Evolutionary conservation across 2,797 vertebrate species (phyloP).

Genomic region (Hemibagrus guttatus): DNA sequence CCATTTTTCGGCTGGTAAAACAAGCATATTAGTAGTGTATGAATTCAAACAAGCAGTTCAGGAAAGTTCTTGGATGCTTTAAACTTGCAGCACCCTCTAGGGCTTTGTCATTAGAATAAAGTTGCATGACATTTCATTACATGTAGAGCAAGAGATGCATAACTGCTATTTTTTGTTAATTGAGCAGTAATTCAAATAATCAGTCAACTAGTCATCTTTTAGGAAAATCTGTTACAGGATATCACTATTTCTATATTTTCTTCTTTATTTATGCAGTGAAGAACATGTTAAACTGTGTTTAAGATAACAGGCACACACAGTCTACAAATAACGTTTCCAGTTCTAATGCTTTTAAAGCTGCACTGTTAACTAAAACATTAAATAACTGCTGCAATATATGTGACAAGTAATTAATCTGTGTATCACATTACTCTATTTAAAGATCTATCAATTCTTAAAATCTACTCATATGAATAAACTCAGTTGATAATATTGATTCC

Average conservation of each 20-base stretch:
- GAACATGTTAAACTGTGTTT: not conserved
- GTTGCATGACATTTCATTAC: not conserved
- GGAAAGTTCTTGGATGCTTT: not conserved
- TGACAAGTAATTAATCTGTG: not conserved
- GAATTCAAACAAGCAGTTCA: not conserved
- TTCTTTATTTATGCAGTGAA: not conserved
- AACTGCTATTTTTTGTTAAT: not conserved
- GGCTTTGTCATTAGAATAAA: constrained; percentile 26
- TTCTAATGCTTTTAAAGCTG: not conserved
- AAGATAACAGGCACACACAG: not conserved
- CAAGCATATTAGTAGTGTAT: not conserved
- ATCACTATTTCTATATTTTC: not conserved
- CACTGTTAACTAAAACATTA: not conserved
- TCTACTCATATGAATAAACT: not conserved
- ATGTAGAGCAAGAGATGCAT: not conserved
- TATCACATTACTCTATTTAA: not conserved
- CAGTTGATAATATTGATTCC: not conserved
- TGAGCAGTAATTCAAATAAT: not conserved
- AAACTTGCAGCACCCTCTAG: not conserved
- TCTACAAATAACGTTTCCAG: not conserved
- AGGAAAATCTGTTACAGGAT: not conserved
- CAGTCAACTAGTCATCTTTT: not conserved
- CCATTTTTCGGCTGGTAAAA: not conserved
- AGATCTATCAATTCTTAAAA: not conserved
- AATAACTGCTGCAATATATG: not conserved